Evolutionary conservation across 2,113 vertebrate genomes (phyloP), one percentile per base, ranked within the genome.

Genomic region (Podiceps cristatus): DNA sequence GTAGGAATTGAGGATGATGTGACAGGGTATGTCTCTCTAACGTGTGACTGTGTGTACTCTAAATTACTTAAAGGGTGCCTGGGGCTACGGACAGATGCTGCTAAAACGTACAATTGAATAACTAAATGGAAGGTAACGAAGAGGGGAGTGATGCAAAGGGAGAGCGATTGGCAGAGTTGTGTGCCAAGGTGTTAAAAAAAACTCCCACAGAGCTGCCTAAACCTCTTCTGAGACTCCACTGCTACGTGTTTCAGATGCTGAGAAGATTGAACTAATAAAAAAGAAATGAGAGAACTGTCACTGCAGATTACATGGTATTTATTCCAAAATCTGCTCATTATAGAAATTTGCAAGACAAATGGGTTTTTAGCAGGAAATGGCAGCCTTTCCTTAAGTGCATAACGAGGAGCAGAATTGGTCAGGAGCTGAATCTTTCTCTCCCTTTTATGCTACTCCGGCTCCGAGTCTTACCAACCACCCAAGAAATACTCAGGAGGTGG

Each of bases 281-380:
- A 97, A 98, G 97, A 98, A 98, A 98, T 97, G 97, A 98, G 97
- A 97, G 97, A 98, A 98, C 96, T 97, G 97, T 98, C 98, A 98
- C 95, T 93, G 92, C 97, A 97, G 98, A 98, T 98, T 98, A 98
- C 95, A 97, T 97, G 97, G 97, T 98, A 97, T 98, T 98, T 98
- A 98, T 98, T 97, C 97, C 94, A 96, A 97, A 98, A 98, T 98
- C 97, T 98, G 97, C 98, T 98, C 97, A 97, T 98, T 98, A 97
- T 35, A 98, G 97, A 98, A 98, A 98, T 97, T 97, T 98, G 96
- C 97, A 98, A 98, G 98, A 98, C 96, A 98, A 98, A 98, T 98
- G 97, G 95, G 76, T 94, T 98, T 98, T 97, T 96, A 98, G 97
- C 87, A 92, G 97, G 94, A 95, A 98, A 97, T 86, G 96, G 96